A percentile compares a stretch with the other conserved stretches of the same genome.
phyloP scores from a whole-genome alignment of 2,797 vertebrate genomes.

The Mycteria americana region DNA sequence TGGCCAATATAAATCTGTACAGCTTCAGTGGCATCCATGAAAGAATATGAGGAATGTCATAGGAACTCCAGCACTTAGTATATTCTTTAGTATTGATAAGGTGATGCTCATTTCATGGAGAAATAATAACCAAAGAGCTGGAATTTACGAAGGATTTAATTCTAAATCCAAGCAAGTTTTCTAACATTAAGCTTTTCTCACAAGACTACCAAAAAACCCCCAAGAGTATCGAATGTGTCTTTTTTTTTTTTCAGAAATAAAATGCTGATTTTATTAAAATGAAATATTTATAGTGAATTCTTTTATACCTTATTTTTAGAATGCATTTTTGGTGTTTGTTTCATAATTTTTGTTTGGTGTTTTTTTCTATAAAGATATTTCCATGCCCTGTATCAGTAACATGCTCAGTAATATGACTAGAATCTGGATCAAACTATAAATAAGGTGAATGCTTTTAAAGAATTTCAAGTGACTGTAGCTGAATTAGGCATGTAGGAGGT shows the following conservation, averaged over 20 bases:
- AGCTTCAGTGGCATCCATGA: neutral
- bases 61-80: neutral
- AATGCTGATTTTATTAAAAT: neutral
- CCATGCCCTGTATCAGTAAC: neutral
- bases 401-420: neutral
- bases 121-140: neutral
- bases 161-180: neutral
- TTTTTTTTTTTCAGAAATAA: neutral
- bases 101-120: neutral
- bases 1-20: neutral
- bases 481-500: neutral
- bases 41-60: neutral
- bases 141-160: neutral
- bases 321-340: neutral
- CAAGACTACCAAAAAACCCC: neutral
- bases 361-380: neutral
- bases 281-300: neutral
- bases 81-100: neutral
- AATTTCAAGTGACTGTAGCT: neutral
- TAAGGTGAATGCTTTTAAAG: neutral
- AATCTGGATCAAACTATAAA: neutral
- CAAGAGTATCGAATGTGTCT: neutral
- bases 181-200: neutral
- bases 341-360: neutral
- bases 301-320: neutral